phyloP scores from a whole-genome alignment of 2,888 invertebrate species.

The Stegophylla sp. region DNA sequence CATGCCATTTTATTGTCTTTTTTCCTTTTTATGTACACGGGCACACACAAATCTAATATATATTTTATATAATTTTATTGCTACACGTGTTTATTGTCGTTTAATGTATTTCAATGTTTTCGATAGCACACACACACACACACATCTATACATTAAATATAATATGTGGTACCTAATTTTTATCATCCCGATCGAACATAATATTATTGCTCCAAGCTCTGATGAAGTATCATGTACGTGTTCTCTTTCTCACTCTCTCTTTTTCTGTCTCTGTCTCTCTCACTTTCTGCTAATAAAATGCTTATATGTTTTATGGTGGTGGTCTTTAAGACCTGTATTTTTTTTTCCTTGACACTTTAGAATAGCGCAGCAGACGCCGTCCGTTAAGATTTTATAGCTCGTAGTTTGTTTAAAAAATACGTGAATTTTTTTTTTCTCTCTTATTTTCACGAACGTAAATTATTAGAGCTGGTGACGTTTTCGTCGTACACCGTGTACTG shows the following conservation, averaged over 20 bases:
- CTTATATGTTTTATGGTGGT: constrained; percentile 34
- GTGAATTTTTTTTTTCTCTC: not conserved
- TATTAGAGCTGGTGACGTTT: constrained; percentile 38
- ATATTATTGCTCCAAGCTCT: not conserved
- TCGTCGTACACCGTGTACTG: not conserved
- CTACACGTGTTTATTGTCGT: constrained; percentile 56
- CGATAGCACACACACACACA: not conserved
- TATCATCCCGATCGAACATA: constrained; percentile 41
- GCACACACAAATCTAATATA: constrained; percentile 31
- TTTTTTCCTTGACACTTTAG: constrained; percentile 31
- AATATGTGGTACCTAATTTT: constrained; percentile 18
- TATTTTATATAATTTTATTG: constrained; percentile 51
- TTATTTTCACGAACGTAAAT: constrained; percentile 33
- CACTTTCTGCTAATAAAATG: constrained; percentile 35
- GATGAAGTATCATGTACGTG: not conserved
- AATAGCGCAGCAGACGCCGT: not conserved
- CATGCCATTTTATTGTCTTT: constrained; percentile 47
- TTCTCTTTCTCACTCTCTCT: too few relatives aligned
- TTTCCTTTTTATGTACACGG: not conserved
- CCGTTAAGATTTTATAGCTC: constrained; percentile 25
- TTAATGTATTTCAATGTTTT: constrained; percentile 54
- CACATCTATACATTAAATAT: not conserved
- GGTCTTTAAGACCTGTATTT: constrained; percentile 29
- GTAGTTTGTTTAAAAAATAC: constrained; percentile 8
- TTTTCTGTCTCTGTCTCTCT: not conserved